Conservation (phyloP, 2,888 invertebrate genomes). For the Andrena bicolor region DNA sequence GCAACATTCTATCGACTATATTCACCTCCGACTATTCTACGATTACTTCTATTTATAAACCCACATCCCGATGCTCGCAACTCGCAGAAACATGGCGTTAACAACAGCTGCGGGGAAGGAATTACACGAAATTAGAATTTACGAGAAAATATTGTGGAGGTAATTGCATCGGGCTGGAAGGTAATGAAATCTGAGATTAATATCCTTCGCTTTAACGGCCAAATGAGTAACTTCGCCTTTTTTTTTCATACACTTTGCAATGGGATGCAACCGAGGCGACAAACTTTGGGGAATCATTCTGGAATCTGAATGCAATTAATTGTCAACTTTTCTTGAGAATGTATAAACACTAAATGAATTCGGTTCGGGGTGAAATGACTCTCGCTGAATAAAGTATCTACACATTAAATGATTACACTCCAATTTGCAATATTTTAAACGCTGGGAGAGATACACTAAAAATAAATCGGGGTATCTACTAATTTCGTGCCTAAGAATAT, state of each 20-base stretch:
- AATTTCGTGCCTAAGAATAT: too few relatives aligned
- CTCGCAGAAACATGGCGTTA: not conserved
- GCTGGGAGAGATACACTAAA: too few relatives aligned
- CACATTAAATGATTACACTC: too few relatives aligned
- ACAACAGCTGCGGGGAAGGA: not conserved
- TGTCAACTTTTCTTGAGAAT: too few relatives aligned
- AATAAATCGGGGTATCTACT: too few relatives aligned
- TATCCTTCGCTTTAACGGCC: constrained; percentile 1
- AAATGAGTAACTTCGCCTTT: not conserved
- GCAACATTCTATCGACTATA: not conserved
- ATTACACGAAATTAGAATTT: constrained; percentile 9
- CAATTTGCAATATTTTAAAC: too few relatives aligned
- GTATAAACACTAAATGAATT: too few relatives aligned
- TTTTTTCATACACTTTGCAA: not conserved
- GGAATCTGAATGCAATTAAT: too few relatives aligned
- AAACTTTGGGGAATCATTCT: too few relatives aligned
- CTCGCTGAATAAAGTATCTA: too few relatives aligned
- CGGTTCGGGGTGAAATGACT: too few relatives aligned
- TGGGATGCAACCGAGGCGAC: not conserved
- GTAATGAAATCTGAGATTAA: constrained; percentile 22
- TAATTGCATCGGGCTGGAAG: constrained; percentile 4
- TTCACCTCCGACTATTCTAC: not conserved
- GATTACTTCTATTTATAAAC: not conserved
- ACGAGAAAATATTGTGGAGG: not conserved
- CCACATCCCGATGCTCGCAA: not conserved